phyloP scores from a whole-genome alignment of 2,113 vertebrate species.

The Psophia crepitans region DNA sequence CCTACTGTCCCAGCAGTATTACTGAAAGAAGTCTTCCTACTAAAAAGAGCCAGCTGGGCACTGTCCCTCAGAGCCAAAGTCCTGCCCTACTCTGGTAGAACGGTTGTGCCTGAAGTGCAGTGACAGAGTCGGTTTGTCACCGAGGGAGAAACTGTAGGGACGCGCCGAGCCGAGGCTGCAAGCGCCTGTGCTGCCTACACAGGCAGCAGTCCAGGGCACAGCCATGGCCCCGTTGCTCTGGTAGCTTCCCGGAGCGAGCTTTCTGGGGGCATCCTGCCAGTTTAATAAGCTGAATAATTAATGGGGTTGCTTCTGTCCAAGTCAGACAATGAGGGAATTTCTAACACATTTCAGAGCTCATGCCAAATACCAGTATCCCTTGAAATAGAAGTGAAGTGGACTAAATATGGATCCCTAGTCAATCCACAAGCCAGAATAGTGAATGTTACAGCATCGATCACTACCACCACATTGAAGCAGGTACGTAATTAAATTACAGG shows the following conservation, averaged over 20 bases:
- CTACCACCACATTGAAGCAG: constrained; percentile 41
- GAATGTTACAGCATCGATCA: constrained; percentile 75
- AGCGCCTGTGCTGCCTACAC: neutral
- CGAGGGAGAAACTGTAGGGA: neutral
- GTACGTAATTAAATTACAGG: constrained; percentile 27
- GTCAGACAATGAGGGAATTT: neutral
- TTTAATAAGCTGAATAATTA: neutral
- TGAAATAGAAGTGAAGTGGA: constrained; percentile 88
- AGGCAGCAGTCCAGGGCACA: neutral
- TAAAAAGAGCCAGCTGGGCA: neutral
- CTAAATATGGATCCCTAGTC: constrained; percentile 86
- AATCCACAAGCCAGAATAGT: constrained; percentile 91
- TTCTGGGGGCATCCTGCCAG: neutral
- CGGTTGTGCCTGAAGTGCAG: neutral
- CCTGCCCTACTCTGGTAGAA: neutral
- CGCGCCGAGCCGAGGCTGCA: neutral
- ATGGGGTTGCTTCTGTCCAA: neutral
- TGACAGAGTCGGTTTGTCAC: neutral
- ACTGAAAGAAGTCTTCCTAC: neutral
- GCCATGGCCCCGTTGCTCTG: neutral
- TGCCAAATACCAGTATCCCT: constrained; percentile 86
- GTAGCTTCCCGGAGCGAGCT: neutral
- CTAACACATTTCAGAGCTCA: constrained; percentile 43
- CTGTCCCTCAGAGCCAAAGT: neutral
- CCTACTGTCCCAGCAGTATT: neutral